phyloP scores from a whole-genome alignment of 2,888 invertebrate genomes.

The Calephelis perditalis region DNA sequence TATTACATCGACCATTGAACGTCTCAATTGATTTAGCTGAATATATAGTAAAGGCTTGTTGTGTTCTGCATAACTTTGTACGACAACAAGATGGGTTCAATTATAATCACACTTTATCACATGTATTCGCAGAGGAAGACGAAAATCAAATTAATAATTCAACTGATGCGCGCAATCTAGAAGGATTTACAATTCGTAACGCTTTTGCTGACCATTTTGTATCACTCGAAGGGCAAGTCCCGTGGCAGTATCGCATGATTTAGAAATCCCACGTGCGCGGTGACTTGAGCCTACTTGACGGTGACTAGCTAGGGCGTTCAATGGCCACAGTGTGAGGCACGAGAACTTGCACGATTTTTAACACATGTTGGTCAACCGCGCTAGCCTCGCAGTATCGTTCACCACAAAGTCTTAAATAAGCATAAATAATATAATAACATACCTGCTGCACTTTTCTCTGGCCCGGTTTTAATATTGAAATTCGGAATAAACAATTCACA shows the following conservation, averaged over 20 bases:
- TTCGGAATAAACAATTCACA: constrained; percentile 13
- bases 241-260: constrained; percentile 14
- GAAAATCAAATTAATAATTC: background rate
- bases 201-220: constrained; percentile 15
- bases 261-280: constrained; percentile 1
- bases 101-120: constrained; percentile 7
- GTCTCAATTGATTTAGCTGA: constrained; percentile 9
- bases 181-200: constrained; percentile 6
- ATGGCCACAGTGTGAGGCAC: too few species aligned
- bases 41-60: background rate
- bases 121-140: constrained; percentile 9
- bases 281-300: background rate
- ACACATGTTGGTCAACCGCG: background rate
- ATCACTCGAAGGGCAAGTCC: constrained; percentile 14
- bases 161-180: constrained; percentile 8
- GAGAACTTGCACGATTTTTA: constrained; percentile 1
- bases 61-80: background rate
- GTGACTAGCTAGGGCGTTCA: too few species aligned
- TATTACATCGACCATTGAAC: constrained; percentile 2
- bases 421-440: constrained; percentile 2
- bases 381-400: background rate
- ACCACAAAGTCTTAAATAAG: constrained; percentile 1
- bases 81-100: constrained; percentile 5
- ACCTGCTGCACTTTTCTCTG: constrained; percentile 9
- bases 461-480: constrained; percentile 7